Base-by-base conservation (phyloP, 1,140 invertebrate species). In the Eriocheir sinensis region DNA sequence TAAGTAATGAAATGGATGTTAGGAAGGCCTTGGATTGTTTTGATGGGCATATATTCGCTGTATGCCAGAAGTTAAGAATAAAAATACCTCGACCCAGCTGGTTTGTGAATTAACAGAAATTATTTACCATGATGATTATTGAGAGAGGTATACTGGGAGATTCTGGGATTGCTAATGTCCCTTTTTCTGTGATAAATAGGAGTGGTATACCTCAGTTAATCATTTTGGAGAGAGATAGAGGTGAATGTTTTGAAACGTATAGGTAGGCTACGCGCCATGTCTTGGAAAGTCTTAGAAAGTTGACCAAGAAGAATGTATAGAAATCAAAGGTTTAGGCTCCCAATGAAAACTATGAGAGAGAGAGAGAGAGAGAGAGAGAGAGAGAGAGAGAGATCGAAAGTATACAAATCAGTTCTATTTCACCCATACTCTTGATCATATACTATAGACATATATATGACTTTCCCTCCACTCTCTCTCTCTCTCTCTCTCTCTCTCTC, bases 331-430 rank as follows among this genome's bases (percentile, higher is more conserved):
- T n/a, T n/a, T n/a, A n/a, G n/a, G n/a, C n/a, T n/a, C n/a, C n/a
- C n/a, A n/a, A n/a, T n/a, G n/a, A n/a, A n/a, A n/a, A n/a, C n/a
- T n/a, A n/a, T n/a, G 53, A 60, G 53, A 60, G 53, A 60, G 53
- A 60, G 53, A 60, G 53, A 60, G 53, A 60, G 53, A 60, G 53
- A 60, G 53, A 60, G 53, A 60, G 53, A 60, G 53, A 60, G 53
- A 60, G 53, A 60, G 53, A 60, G 4, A 4, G 4, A 48, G 4
- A 48, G 4, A 48, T 48, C 44, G 53, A 60, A 2, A 60, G 2
- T 15, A 60, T 21, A 60, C 27, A 21, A 60, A 27, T 27, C 27
- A 60, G 27, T 72, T 4, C 6, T n/a, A n/a, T 27, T 72, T 72
- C 60, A 72, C 0, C 27, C n/a, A 4, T 4, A 48, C 4, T 6